These are phyloP conservation scores for Hypocryptadius cinnamomeus DNA, from an alignment of 2,113 vertebrate species.

Conservation along the genomic window DNA sequence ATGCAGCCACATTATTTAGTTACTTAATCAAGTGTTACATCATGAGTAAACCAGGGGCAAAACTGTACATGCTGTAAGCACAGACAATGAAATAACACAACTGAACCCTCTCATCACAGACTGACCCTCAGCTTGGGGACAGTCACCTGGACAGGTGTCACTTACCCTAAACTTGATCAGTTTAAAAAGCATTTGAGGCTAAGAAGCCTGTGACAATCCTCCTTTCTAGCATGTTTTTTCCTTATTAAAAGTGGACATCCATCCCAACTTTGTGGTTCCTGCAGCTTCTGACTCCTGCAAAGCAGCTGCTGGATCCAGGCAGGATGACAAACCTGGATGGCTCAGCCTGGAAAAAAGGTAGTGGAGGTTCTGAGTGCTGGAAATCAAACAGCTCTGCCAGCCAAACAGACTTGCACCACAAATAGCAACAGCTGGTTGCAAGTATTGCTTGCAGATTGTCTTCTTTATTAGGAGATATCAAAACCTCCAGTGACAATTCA, in stretches of 20 bases:
- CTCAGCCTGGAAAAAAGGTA: not conserved
- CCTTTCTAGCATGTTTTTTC: not conserved
- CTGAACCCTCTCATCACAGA: not conserved
- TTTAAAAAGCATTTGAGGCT: not conserved
- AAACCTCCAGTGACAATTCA: not conserved
- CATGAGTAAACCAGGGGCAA: not conserved
- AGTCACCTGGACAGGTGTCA: not conserved
- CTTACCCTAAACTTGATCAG: not conserved
- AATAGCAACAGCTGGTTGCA: not conserved
- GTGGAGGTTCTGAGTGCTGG: not conserved
- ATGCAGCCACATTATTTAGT: not conserved
- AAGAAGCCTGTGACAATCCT: not conserved
- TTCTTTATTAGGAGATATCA: not conserved
- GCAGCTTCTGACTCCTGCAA: not conserved
- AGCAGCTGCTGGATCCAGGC: not conserved
- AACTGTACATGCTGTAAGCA: not conserved
- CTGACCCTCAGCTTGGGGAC: not conserved
- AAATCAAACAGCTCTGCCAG: not conserved
- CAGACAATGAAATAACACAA: not conserved
- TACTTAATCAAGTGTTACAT: not conserved
- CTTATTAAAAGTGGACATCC: not conserved
- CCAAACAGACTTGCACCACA: not conserved
- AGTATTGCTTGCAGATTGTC: not conserved
- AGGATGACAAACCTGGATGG: not conserved
- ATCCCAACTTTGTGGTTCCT: not conserved